phyloP scores from a whole-genome alignment of 2,888 invertebrate species.

The Lasioglossum vierecki region DNA sequence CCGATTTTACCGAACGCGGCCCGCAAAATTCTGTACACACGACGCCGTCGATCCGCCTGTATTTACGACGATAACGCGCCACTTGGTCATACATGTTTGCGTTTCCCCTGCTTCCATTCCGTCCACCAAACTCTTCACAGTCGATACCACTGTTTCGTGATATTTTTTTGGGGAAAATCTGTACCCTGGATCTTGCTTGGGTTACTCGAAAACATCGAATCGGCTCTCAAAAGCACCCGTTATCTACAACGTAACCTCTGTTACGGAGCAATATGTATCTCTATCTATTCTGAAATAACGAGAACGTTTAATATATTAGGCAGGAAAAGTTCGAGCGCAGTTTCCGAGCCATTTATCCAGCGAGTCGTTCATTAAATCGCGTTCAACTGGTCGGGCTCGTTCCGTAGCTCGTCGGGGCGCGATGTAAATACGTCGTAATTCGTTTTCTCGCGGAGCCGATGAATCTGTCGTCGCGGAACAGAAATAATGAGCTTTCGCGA shows the following conservation, averaged over 20 bases:
- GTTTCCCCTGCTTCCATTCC: neutral
- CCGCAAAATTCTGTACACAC: slow-evolving; percentile 56
- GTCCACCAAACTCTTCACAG: slow-evolving; percentile 21
- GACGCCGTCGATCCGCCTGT: slow-evolving; percentile 48
- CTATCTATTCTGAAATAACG: no score
- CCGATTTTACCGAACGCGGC: slow-evolving; percentile 61
- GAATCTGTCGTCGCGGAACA: slow-evolving; percentile 47
- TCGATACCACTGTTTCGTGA: neutral
- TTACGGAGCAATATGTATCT: no score
- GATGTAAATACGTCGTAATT: slow-evolving; percentile 40
- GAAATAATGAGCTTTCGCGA: slow-evolving; percentile 63
- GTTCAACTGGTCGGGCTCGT: neutral
- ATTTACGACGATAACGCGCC: slow-evolving; percentile 56
- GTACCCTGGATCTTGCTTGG: neutral
- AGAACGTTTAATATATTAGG: no score
- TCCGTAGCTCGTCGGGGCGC: neutral
- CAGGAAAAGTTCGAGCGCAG: neutral
- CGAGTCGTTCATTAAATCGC: slow-evolving; percentile 7
- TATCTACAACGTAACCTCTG: no score
- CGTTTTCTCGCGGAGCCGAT: slow-evolving; percentile 37
- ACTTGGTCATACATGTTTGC: neutral
- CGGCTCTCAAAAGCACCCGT: neutral
- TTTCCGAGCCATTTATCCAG: neutral
- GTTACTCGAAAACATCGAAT: neutral
- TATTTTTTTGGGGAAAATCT: neutral